Percentiles rank a stretch among this genome's conserved stretches.
phyloP scores from a whole-genome alignment of 2,888 invertebrate species.

The Nomada fucata region DNA sequence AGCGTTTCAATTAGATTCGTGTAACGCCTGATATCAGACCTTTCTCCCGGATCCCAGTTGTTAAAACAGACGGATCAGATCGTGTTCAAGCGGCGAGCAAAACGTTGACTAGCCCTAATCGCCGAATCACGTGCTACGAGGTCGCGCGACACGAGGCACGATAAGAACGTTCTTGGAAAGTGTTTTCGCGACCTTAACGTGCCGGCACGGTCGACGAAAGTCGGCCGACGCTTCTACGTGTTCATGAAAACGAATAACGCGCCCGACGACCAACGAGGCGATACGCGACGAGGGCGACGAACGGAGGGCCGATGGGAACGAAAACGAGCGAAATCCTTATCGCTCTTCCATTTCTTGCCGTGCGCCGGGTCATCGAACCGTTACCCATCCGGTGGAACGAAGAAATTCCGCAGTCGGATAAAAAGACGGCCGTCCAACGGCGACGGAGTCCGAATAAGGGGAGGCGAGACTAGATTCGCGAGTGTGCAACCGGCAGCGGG shows the following conservation, averaged over 20 bases:
- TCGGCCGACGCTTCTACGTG: slow-evolving; percentile 33
- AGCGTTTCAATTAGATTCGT: neutral
- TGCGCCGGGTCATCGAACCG: slow-evolving; percentile 1
- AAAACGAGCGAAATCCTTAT: slow-evolving; percentile 15
- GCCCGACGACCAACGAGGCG: slow-evolving; percentile 5
- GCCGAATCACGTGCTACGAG: slow-evolving; percentile 79
- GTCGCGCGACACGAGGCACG: slow-evolving; percentile 65
- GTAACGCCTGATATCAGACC: neutral
- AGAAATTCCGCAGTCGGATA: slow-evolving; percentile 20
- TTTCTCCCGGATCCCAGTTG: neutral
- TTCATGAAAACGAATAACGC: slow-evolving; percentile 17
- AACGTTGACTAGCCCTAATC: slow-evolving; percentile 74
- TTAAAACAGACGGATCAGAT: slow-evolving; percentile 18
- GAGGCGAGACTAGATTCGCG: slow-evolving; percentile 17
- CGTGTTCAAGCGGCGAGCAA: slow-evolving; percentile 41
- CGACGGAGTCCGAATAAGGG: slow-evolving; percentile 32
- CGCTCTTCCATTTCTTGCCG: slow-evolving; percentile 48
- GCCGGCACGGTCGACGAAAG: slow-evolving; percentile 38
- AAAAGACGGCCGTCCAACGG: slow-evolving; percentile 24
- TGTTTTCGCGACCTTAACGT: slow-evolving; percentile 72
- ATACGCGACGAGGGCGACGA: neutral
- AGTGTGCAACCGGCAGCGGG: slow-evolving; percentile 18
- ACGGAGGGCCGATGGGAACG: neutral
- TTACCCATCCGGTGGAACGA: neutral
- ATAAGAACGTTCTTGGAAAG: slow-evolving; percentile 74